These are phyloP conservation scores for Kradibia gibbosae DNA, from an alignment of 1,140 invertebrate species.

Conservation along the genomic window DNA sequence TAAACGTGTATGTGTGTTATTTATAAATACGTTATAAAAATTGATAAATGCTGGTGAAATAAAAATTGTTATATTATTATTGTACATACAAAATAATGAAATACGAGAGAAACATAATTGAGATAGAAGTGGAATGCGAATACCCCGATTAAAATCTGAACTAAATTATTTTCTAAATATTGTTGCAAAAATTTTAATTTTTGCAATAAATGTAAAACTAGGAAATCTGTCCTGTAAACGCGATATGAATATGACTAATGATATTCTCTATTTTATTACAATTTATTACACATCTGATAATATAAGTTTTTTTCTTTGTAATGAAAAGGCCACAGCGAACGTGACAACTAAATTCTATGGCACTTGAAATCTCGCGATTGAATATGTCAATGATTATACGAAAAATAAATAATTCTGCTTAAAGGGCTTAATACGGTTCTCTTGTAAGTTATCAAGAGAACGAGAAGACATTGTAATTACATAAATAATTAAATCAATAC, in stretches of 20 bases:
- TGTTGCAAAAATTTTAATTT: background rate
- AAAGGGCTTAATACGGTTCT: slow-evolving; percentile 33
- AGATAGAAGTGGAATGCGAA: background rate
- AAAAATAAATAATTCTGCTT: slow-evolving; percentile 35
- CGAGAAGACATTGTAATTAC: slow-evolving; percentile 38
- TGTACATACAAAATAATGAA: background rate
- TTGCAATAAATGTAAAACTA: background rate
- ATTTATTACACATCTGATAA: slow-evolving; percentile 44
- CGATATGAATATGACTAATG: slow-evolving; percentile 8
- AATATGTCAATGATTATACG: slow-evolving; percentile 34
- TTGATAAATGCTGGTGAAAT: background rate
- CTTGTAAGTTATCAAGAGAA: slow-evolving; percentile 36
- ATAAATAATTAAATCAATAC: slow-evolving; percentile 28
- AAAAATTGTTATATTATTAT: background rate
- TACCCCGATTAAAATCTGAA: background rate
- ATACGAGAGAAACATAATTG: background rate
- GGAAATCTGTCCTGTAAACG: background rate
- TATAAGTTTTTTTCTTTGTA: slow-evolving; percentile 31
- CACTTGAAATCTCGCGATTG: slow-evolving; percentile 53
- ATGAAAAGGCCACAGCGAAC: slow-evolving; percentile 31
- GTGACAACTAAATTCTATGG: slow-evolving; percentile 46
- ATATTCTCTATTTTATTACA: slow-evolving; percentile 40
- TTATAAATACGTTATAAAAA: background rate
- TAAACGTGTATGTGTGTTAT: background rate
- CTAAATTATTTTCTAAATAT: background rate